These are phyloP conservation scores for Gallinago media DNA, from an alignment of 2,113 vertebrate genomes.

Conservation along the genomic window DNA sequence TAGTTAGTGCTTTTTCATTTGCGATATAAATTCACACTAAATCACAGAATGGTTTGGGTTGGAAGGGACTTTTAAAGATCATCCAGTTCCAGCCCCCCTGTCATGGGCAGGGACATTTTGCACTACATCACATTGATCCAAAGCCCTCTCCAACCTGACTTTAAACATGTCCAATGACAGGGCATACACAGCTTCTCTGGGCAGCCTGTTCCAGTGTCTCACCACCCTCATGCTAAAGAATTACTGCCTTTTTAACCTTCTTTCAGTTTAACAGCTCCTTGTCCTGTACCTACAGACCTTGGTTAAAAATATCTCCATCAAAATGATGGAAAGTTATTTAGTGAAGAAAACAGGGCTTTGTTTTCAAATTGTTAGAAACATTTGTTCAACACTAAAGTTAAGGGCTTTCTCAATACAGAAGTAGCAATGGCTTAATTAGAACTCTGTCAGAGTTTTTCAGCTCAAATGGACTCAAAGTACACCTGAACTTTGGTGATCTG, in stretches of 20 bases:
- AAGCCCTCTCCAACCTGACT: rapidly evolving
- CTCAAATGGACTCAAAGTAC: not conserved
- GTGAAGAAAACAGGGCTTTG: not conserved
- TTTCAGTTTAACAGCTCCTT: not conserved
- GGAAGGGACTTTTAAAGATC: not conserved
- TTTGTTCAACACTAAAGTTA: not conserved
- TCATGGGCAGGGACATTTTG: not conserved
- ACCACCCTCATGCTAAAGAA: not conserved
- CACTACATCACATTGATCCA: not conserved
- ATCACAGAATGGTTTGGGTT: not conserved
- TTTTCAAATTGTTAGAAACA: not conserved
- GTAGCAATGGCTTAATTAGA: not conserved
- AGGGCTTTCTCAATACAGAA: not conserved
- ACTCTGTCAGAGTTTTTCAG: not conserved
- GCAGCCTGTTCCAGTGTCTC: not conserved
- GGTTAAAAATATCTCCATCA: not conserved
- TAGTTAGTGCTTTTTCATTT: not conserved
- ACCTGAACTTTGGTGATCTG: not conserved
- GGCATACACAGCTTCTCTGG: not conserved
- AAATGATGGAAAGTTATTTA: not conserved
- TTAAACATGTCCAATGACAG: not conserved
- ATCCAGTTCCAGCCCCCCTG: not conserved
- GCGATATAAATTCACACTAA: not conserved
- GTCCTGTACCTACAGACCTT: not conserved
- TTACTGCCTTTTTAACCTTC: not conserved